Evolutionary conservation across 2,113 vertebrate species (phyloP).

Genomic region (Cavia aperea): DNA sequence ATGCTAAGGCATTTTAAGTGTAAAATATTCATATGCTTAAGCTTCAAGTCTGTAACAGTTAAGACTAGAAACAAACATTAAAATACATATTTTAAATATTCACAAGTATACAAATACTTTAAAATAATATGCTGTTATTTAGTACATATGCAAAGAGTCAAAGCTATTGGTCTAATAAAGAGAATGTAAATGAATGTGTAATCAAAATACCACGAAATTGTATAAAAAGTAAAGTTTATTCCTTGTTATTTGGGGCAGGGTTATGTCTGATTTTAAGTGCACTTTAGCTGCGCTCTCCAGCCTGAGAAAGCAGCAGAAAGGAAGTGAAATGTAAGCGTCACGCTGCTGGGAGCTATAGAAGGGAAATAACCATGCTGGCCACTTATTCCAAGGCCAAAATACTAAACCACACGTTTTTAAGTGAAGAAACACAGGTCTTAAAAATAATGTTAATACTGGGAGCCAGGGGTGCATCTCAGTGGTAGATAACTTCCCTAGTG

Average conservation of each 20-base stretch:
- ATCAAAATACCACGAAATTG: constrained; percentile 4
- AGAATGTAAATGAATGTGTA: background rate
- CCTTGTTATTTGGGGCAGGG: background rate
- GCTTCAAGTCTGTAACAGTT: background rate
- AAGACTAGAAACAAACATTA: constrained; percentile 23
- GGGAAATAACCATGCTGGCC: constrained; percentile 28
- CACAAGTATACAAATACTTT: background rate
- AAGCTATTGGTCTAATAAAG: constrained; percentile 3
- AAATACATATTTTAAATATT: constrained; percentile 23
- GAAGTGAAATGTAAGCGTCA: background rate
- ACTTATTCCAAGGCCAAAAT: constrained; percentile 35
- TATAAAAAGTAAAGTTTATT: background rate
- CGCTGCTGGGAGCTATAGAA: background rate
- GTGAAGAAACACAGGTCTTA: constrained; percentile 4
- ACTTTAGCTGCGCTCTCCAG: background rate
- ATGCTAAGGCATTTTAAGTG: constrained; percentile 27
- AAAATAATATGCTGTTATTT: constrained; percentile 2
- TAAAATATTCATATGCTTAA: background rate
- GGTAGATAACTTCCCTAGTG: background rate
- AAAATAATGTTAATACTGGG: background rate
- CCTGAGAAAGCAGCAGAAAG: background rate
- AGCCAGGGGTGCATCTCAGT: background rate
- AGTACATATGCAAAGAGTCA: constrained; percentile 43
- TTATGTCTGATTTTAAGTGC: background rate
- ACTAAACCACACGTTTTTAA: constrained; percentile 36